Base-by-base conservation (phyloP, 2,113 vertebrate species). In the Perognathus longimembris region DNA sequence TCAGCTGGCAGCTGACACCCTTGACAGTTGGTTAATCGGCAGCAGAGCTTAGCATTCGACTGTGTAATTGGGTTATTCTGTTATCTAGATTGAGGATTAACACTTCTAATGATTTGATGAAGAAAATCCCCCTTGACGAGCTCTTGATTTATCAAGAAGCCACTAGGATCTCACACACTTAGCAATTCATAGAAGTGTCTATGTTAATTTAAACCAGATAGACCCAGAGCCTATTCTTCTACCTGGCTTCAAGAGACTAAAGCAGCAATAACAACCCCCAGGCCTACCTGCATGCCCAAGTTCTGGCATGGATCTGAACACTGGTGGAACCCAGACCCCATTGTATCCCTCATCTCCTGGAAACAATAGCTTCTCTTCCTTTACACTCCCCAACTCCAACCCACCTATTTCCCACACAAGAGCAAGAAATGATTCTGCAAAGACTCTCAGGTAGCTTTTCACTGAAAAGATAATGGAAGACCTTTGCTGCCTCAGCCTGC, bases 71-170 rank as follows among this genome's bases (percentile, higher is more conserved):
- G 90, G 66, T 95, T 64, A 90, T 91, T 92, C 83, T 74, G 61
- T 73, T 95, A 96, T 86, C 88, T 84, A 91, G 90, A 83, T 81
- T 92, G 50, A 88, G 96, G 76, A 90, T 94, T 95, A 93, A 79
- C 64, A 76, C 32, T 42, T 96, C 89, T 63, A 45, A 75, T 77
- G 75, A 36, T 95, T 80, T 80, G 83, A 93, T 83, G 54, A 22
- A 54, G 67, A 89, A 45, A 95, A 96, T 94, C 71, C 81, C 85
- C 94, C 89, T 87, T 93, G 90, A 71, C 87, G 93, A 87, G 83
- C 28, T 84, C 85, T 63, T 70, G 79, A 54, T 95, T 93, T 93
- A 89, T 34, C 79, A 69, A 94, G 45, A 38, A 74, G 64, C 57
- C 85, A 76, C 84, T 78, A 63, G 0, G 1, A 28, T 90, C 95